phyloP scores from a whole-genome alignment of 2,113 vertebrate species.

The Phylloscopus whistleri region DNA sequence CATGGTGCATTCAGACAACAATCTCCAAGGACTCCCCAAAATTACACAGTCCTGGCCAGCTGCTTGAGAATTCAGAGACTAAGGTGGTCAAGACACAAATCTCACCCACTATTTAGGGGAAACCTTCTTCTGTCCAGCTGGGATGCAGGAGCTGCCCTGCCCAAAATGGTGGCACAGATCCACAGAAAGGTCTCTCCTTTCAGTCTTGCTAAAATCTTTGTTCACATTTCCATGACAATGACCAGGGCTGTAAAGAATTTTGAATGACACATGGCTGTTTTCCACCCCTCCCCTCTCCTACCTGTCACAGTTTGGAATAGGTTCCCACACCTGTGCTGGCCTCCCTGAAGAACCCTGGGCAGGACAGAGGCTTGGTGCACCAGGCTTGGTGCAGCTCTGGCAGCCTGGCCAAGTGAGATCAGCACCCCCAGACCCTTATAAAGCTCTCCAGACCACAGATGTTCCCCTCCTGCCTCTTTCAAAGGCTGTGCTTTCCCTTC shows the following conservation, averaged over 20 bases:
- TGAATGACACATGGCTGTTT: neutral
- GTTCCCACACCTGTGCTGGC: accelerated
- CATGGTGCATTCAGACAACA: neutral
- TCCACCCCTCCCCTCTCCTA: neutral
- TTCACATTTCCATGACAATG: neutral
- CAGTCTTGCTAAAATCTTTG: neutral
- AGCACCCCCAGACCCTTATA: neutral
- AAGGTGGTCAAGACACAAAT: neutral
- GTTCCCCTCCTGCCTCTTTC: neutral
- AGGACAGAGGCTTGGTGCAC: neutral
- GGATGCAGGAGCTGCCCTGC: neutral
- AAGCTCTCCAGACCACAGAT: neutral
- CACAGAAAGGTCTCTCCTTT: neutral
- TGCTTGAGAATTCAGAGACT: neutral
- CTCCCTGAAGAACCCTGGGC: neutral
- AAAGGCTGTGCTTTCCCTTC: neutral
- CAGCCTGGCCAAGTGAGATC: neutral
- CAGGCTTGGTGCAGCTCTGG: neutral
- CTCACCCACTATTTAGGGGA: neutral
- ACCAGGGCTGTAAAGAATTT: neutral
- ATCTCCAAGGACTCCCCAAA: neutral
- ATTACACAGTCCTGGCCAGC: neutral
- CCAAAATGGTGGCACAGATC: neutral
- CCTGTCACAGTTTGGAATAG: neutral
- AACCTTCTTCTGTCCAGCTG: neutral